A percentile compares a stretch with the other conserved stretches of the same genome.
phyloP scores from a whole-genome alignment of 1,140 invertebrate genomes.

The Chymomyza costata region DNA sequence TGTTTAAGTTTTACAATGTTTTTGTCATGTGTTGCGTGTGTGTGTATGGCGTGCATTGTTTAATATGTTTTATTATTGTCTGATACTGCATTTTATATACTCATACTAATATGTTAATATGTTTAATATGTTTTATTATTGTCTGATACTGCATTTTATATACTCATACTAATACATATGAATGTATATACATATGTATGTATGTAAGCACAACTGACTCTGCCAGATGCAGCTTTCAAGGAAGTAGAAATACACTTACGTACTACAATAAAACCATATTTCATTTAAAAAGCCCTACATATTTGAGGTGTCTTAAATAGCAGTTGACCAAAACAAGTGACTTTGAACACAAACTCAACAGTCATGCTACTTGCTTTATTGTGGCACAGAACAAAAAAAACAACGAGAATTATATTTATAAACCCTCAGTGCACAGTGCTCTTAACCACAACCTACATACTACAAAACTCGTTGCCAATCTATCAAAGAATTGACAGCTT shows the following conservation, averaged over 20 bases:
- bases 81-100: too few species aligned
- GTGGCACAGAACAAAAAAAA: too few species aligned
- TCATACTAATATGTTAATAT: too few species aligned
- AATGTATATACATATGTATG: not conserved
- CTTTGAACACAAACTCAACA: conserved; percentile 55
- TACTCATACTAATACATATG: too few species aligned
- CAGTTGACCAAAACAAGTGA: conserved; percentile 37
- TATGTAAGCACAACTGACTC: conserved; percentile 1
- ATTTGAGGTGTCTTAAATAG: too few species aligned
- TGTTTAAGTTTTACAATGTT: conserved; percentile 19
- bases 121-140: not conserved
- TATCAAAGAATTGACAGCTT: too few species aligned
- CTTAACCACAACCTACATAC: too few species aligned
- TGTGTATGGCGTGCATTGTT: not conserved
- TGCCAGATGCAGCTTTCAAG: conserved; percentile 29
- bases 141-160: conserved; percentile 1
- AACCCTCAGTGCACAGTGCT: too few species aligned
- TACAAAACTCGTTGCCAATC: too few species aligned
- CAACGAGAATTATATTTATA: too few species aligned
- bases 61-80: not conserved
- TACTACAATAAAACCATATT: too few species aligned
- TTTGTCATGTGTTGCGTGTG: conserved; percentile 13
- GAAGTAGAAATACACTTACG: conserved; percentile 53
- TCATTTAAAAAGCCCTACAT: too few species aligned
- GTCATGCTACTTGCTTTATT: conserved; percentile 26